Base-by-base conservation (phyloP, 2,797 vertebrate genomes). In the Eidolon dupreanum region DNA sequence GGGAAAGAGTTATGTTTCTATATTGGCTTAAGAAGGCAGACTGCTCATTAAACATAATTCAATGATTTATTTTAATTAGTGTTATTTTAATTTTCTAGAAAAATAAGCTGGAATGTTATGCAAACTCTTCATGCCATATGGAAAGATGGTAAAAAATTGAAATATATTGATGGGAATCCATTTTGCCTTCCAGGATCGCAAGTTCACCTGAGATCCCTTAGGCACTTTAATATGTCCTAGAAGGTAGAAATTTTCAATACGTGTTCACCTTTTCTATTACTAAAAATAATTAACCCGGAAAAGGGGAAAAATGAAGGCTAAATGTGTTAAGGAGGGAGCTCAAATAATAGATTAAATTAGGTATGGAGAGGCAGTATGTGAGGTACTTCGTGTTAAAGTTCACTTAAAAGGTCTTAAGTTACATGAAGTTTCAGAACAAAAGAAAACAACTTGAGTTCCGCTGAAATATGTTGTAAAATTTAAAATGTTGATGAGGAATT, bases 371-470 rank as follows among this genome's bases (percentile, higher is more conserved):
- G 15, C 7, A 65, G 12, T 41, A 16, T 38, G 7, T 70, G 78
- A 86, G 31, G 24, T 2, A 15, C 41, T 85, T 87, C 66, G n/a
- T 84, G 83, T 92, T 89, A 75, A 70, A 75, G 3, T 20, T 63
- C 10, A 9, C 57, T 94, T 77, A 82, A 93, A 96, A 96, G 88
- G 43, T 19, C 36, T 17, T 71, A 53, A 70, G 61, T 89, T 73
- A 70, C 31, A 28, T 63, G 88, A 88, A 26, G 57, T 66, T 94
- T 93, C 51, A 46, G 57, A 88, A 92, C 22, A 84, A 96, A 89
- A 70, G 77, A 57, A 84, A 81, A 43, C 92, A 91, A 36, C 63
- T 22, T 94, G 83, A 93, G 84, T 70, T 77, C 84, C 82, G 49
- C 43, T 49, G 51, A 75, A 57, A 59, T 43, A 24, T 87, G 85